Evolutionary conservation across 2,888 invertebrate species (phyloP), one percentile per base, ranked within the genome.

Genomic region (Harpalus rubripes): DNA sequence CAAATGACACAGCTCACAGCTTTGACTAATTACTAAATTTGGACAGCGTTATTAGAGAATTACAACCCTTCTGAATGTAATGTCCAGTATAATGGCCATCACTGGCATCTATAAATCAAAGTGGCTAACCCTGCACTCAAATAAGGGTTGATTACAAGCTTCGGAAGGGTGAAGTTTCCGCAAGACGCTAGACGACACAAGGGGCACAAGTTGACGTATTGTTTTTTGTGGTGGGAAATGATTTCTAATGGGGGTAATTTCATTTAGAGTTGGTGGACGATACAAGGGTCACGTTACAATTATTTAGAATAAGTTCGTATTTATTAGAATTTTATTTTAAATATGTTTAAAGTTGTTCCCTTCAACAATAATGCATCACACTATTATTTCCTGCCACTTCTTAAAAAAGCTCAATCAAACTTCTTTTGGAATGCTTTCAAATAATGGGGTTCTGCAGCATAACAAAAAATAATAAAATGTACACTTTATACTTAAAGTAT

Each of bases 11-110:
- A 52, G 6, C 44, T 52, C 44, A 32, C 44, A 52, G 18, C 18
- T 65, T 63, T 68, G 68, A 68, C 68, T 74, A 74, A 74, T 74
- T 74, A 74, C 44, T 44, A 26, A 26, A 44, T 74, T 74, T 18
- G 15, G 39, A 22, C 68, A 39, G 72, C 8, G 63, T 63, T 63
- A 63, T 63, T 41, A 32, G 39, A 68, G 18, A 68, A 68, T 68
- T 15, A 44, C 72, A 74, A 74, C 44, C 72, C 26, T 68, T 74
- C 39, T 26, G 44, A 68, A 16, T 41, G 72, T 41, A 74, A 44
- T 44, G 72, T 74, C 72, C 72, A 74, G 41, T 18, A 68, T 68
- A 74, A 74, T 74, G 44, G 44, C 16, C 72, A 74, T 74, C 72
- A 68, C 39, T 74, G 16, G 18, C 18, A 16, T 74, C 72, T 74